Base-by-base conservation (phyloP, 2,113 vertebrate genomes). In the Pangasianodon gigas region DNA sequence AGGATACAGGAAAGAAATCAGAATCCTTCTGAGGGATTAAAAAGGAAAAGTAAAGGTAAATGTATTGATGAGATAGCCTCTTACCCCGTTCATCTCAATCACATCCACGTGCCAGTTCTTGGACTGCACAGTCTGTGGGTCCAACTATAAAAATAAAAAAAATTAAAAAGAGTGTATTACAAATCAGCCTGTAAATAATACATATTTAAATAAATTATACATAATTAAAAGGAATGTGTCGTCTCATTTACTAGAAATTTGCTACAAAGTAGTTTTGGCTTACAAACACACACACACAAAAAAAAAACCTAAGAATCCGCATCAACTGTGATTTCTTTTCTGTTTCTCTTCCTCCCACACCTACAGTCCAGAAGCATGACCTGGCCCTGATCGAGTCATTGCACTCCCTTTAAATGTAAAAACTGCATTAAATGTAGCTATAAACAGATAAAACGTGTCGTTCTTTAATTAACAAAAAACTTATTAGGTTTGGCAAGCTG, bases 21-120 rank as follows among this genome's bases (percentile, higher is more conserved):
- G 19, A 46, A 84, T 46, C 24, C 5, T 13, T 44, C 8, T 0
- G 21, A 56, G 4, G n/a, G 65, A 51, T 62, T 32, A 5, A 18
- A 26, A 44, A 46, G 10, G 7, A 32, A 60, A 19, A 1, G 16
- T 48, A 44, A 79, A 51, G 52, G 56, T 29, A 52, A 44, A 46
- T 24, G 51, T 62, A 4, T 82, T 11, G 8, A 26, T 1, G 21
- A 44, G 46, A 51, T 41, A 41, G 24, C 21, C 54, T 32, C 95
- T 97, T 94, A 99, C 98, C 97, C 98, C 98, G 0, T 99, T 99
- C 98, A 99, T 99, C 96, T 99, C 98, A 2, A 99, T 99, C 95
- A 99, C 97, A 0, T 99, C 98, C 92, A 97, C 96, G 92, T 99
- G 98, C 98, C 98, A 99, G 96, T 98, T 98, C 96, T 99, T 99